phyloP scores from a whole-genome alignment of 2,113 vertebrate genomes.

The Carassius auratus region DNA sequence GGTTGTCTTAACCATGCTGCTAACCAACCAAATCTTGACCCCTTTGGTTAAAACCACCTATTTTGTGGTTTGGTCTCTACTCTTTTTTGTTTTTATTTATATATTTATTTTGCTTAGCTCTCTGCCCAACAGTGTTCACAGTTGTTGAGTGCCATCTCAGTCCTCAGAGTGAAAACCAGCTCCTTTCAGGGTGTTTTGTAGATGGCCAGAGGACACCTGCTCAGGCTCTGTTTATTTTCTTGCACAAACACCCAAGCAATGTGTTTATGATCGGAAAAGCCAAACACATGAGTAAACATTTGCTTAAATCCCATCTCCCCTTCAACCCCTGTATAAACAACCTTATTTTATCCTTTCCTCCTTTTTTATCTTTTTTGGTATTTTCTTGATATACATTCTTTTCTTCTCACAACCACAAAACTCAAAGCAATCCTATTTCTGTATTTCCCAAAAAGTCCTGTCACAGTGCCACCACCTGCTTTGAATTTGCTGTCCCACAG shows the following conservation, averaged over 20 bases:
- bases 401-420: conserved; percentile 42
- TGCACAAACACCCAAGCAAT: conserved; percentile 62
- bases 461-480: conserved; percentile 50
- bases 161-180: conserved; percentile 24
- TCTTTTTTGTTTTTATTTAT: no score
- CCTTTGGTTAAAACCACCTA: conserved; percentile 67
- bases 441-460: conserved; percentile 38
- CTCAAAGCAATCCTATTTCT: conserved; percentile 37
- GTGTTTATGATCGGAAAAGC: conserved; percentile 61
- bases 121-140: conserved; percentile 60
- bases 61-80: conserved; percentile 74
- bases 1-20: not conserved
- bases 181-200: conserved; percentile 55
- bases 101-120: conserved; percentile 21
- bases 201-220: conserved; percentile 73
- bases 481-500: conserved; percentile 38
- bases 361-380: conserved; percentile 6
- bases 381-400: conserved; percentile 5
- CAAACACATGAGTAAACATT: conserved; percentile 62
- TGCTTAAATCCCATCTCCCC: conserved; percentile 41
- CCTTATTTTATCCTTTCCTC: not conserved
- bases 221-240: conserved; percentile 58
- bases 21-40: not conserved
- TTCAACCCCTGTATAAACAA: conserved; percentile 44
- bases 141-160: conserved; percentile 61